Evolutionary conservation across 2,113 vertebrate genomes (phyloP).

Genomic region (Thymallus thymallus): DNA sequence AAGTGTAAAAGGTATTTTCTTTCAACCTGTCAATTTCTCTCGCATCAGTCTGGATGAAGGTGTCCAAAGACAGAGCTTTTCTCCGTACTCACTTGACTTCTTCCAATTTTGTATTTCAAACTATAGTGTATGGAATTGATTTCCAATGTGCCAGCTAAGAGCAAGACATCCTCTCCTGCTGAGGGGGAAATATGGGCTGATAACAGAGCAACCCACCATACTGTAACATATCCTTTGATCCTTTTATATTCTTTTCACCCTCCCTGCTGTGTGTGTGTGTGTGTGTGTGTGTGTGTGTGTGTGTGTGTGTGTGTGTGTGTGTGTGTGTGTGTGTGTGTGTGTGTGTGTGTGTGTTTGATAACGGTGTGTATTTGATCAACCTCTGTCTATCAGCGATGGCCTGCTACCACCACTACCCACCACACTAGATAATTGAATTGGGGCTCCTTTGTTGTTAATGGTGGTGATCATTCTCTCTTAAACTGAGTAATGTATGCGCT

Average conservation of each 20-base stretch:
- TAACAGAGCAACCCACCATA: conserved; percentile 22
- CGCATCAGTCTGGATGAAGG: conserved; percentile 19
- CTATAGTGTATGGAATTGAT: conserved; percentile 48
- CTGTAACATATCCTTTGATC: conserved; percentile 47
- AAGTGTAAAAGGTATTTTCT: not conserved
- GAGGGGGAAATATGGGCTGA: not conserved
- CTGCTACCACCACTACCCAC: conserved; percentile 35
- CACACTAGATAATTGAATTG: conserved; percentile 65
- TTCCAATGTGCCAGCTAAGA: conserved; percentile 39
- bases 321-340: conserved; percentile 6
- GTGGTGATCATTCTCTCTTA: conserved; percentile 69
- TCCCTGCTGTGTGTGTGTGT: conserved; percentile 14
- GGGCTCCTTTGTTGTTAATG: conserved; percentile 66
- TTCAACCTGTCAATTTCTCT: conserved; percentile 3
- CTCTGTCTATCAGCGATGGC: conserved; percentile 53
- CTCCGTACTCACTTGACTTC: conserved; percentile 16
- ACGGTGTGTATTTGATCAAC: conserved; percentile 46
- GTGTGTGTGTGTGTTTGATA: conserved; percentile 9
- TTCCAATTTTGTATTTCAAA: conserved; percentile 24
- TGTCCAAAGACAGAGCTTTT: not conserved
- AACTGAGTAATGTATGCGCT: conserved; percentile 63
- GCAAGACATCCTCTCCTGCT: conserved; percentile 15
- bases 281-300: conserved; percentile 8
- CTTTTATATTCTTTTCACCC: conserved; percentile 58
- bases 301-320: conserved; percentile 18